A percentile compares a stretch with the other conserved stretches of the same genome.
Evolutionary conservation across 2,113 vertebrate species (phyloP).

Genomic region (Zosterops borbonicus): DNA sequence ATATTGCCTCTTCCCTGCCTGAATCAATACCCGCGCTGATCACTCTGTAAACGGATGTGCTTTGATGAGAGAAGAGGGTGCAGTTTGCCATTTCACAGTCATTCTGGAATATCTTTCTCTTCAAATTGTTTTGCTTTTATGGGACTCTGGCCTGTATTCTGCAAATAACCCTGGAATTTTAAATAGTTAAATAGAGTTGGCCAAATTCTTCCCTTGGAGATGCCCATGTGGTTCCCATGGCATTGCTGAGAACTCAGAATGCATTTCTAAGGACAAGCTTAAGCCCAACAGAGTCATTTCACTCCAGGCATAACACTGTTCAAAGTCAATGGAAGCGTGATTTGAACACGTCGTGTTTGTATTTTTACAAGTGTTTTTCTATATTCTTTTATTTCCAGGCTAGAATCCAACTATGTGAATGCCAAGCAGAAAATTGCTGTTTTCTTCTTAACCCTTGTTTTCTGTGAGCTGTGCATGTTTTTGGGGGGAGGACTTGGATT

Average conservation of each 20-base stretch:
- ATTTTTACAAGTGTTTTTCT: slow-evolving; percentile 60
- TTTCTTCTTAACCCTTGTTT: slow-evolving; percentile 23
- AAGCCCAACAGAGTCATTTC: slow-evolving; percentile 46
- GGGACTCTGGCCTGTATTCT: slow-evolving; percentile 9
- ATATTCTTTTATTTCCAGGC: slow-evolving; percentile 39
- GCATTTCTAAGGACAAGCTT: slow-evolving; percentile 22
- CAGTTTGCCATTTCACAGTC: slow-evolving; percentile 33
- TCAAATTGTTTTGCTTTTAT: slow-evolving; percentile 54
- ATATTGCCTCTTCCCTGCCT: slow-evolving; percentile 35
- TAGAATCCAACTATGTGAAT: background rate
- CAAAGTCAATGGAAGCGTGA: slow-evolving; percentile 53
- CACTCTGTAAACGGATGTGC: background rate
- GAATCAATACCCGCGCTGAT: slow-evolving; percentile 27
- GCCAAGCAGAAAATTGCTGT: background rate
- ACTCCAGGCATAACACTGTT: slow-evolving; percentile 43
- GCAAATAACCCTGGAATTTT: slow-evolving; percentile 45
- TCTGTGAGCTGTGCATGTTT: background rate
- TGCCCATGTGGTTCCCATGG: background rate
- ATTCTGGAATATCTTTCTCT: slow-evolving; percentile 49
- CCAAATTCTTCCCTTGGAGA: slow-evolving; percentile 39
- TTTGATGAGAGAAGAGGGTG: slow-evolving; percentile 49
- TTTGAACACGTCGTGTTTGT: slow-evolving; percentile 22
- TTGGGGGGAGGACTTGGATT: background rate
- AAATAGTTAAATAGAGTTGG: slow-evolving; percentile 40
- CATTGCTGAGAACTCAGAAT: background rate